Evolutionary conservation across 2,797 vertebrate genomes (phyloP), one percentile per base, ranked within the genome.

Genomic region (Ctenosaura bakeri): DNA sequence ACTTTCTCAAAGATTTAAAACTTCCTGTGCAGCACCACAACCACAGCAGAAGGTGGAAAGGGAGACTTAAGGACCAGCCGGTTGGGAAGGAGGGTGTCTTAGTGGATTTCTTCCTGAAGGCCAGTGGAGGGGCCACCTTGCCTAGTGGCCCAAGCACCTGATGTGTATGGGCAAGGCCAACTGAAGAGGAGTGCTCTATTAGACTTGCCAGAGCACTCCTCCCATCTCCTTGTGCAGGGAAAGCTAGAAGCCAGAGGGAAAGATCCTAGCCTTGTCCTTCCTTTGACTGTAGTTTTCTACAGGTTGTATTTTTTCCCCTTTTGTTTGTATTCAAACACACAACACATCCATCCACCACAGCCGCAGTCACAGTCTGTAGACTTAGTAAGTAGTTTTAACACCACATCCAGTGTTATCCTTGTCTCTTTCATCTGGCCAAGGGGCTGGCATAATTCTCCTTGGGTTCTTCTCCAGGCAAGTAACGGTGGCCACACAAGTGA

Each of bases 401-500:
- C 22, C 32, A 12, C 35, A 38, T 52, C 32, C 18, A 20, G 2
- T 76, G 10, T 24, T 50, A 73, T 10, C 26, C 35, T 26, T n/a
- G 52, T 52, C 6, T n/a, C 32, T 32, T 83, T 77, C 32, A 10
- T 38, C n/a, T 35, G 32, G 32, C 5, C 13, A 18, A 66, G 20
- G 26, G 29, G 12, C 26, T 56, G 0, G 24, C 22, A 0, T 59
- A 56, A 38, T 35, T 89, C 50, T 87, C 38, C 50, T 22, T 64
- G 46, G 46, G 26, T 42, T 77, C 46, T 22, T 78, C 90, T 71
- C 56, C 97, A 99, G 99, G 97, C 98, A 95, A 98, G 97, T 96
- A 99, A 99, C 0, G 98, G 98, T 0, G 98, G 98, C 95, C 98
- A 98, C 94, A 97, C 97, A 89, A 97, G 97, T 13, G 98, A 98